Evolutionary conservation across 1,140 invertebrate genomes (phyloP), one percentile per base, ranked within the genome.

Genomic region (Leptinotarsa lineolata): DNA sequence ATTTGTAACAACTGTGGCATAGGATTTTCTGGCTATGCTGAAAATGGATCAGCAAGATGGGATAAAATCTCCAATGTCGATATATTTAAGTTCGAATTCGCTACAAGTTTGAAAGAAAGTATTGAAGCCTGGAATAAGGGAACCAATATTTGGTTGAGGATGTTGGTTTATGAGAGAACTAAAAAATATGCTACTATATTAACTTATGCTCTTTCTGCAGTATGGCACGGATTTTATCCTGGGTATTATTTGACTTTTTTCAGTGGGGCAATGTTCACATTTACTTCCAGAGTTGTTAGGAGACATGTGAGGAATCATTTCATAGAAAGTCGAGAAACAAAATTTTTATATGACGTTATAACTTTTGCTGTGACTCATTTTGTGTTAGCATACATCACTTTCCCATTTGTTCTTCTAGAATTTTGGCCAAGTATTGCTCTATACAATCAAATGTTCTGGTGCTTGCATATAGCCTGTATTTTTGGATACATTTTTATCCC

Each of bases 161-260:
- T 90, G 76, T 88, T 96, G 12, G 93, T 95, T 73, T 98, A 97
- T 85, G 94, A 96, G 79, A 89, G 97, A 78, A 89, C 90, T 30
- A 86, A 86, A 46, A 86, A 85, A 65, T 87, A 89, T 78, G 87
- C 89, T 76, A 91, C 91, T 46, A 76, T 91, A 15, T 87, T 91
- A 63, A 97, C 96, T 2, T 99, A 97, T 85, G 85, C 90, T 2
- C 86, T 98, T 63, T 97, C 95, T 24, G 96, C 96, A 18, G 82
- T 98, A 22, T 99, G 97, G 97, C 97, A 99, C 86, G 97, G 95
- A 70, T 98, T 97, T 84, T 96, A 97, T 86, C 96, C 96, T 6
- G 97, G 97, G 15, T 99, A 99, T 87, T 99, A 99, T 84, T 82
- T 99, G 48, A 97, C 96, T 1, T 99, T 99, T 85, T 88, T 94